Conservation (phyloP, 2,888 invertebrate genomes). For the Aelia acuminata region DNA sequence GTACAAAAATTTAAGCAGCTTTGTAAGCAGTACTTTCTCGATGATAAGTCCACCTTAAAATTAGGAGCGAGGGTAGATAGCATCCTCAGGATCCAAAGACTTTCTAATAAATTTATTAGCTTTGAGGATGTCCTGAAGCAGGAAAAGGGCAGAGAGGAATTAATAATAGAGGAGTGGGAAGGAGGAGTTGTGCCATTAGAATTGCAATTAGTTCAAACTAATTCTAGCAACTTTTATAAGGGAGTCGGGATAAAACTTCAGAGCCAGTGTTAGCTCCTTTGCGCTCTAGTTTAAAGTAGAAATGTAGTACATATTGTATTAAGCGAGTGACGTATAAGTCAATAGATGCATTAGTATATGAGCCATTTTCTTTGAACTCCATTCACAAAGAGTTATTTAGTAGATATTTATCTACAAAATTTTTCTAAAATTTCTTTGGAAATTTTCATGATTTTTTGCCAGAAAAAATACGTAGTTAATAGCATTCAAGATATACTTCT, state of each 20-base stretch:
- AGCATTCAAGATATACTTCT: too few species aligned
- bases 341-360: too few species aligned
- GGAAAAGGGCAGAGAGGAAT: not conserved
- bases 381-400: too few species aligned
- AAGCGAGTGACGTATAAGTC: not conserved
- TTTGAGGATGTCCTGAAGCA: not conserved
- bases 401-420: too few species aligned
- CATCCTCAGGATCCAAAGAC: not conserved
- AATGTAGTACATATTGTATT: not conserved
- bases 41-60: not conserved
- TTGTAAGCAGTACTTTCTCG: not conserved
- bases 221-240: not conserved
- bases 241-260: not conserved
- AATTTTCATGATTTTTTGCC: too few species aligned
- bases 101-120: not conserved
- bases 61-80: not conserved
- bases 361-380: too few species aligned
- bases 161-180: not conserved
- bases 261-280: not conserved
- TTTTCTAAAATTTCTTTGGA: too few species aligned
- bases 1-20: too few species aligned
- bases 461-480: too few species aligned
- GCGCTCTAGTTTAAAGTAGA: too few species aligned
- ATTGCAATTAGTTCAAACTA: not conserved
- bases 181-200: not conserved